These are phyloP conservation scores for Drosophila borealis DNA, from an alignment of 2,888 invertebrate species.

Conservation along the genomic window DNA sequence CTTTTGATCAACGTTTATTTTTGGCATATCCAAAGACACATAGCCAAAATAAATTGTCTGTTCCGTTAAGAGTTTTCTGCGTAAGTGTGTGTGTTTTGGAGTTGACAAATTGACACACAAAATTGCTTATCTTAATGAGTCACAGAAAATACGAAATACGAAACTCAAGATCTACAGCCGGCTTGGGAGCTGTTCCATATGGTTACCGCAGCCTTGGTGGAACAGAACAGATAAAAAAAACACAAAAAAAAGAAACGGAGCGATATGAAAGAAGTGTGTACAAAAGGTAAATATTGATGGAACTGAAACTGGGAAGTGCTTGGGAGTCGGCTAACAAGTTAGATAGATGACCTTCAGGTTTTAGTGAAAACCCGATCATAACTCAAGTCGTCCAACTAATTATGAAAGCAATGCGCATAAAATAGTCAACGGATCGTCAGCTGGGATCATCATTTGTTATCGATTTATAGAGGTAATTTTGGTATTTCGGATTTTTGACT, in stretches of 20 bases:
- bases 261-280: constrained; percentile 29
- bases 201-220: constrained; percentile 37
- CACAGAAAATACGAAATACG: constrained; percentile 32
- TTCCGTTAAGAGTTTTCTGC: constrained; percentile 34
- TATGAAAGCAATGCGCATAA: constrained; percentile 35
- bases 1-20: constrained; percentile 54
- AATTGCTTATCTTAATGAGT: constrained; percentile 75
- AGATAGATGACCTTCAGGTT: constrained; percentile 29
- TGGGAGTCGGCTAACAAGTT: not conserved
- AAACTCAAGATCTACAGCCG: constrained; percentile 3
- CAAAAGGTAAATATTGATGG: constrained; percentile 16
- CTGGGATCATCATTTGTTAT: constrained; percentile 38
- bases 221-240: constrained; percentile 31
- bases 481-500: not conserved
- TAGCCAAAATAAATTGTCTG: constrained; percentile 27
- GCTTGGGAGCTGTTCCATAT: constrained; percentile 46
- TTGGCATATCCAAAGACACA: constrained; percentile 33
- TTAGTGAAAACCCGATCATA: constrained; percentile 18
- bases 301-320: constrained; percentile 6
- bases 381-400: constrained; percentile 16
- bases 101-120: constrained; percentile 73
- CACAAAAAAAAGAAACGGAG: constrained; percentile 9
- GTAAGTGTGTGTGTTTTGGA: constrained; percentile 14
- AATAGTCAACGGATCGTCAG: constrained; percentile 21
- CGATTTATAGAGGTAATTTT: constrained; percentile 46